A percentile compares a stretch with the other conserved stretches of the same genome.
Conservation (phyloP, 2,888 invertebrate species). For the Drosophila mettleri region DNA sequence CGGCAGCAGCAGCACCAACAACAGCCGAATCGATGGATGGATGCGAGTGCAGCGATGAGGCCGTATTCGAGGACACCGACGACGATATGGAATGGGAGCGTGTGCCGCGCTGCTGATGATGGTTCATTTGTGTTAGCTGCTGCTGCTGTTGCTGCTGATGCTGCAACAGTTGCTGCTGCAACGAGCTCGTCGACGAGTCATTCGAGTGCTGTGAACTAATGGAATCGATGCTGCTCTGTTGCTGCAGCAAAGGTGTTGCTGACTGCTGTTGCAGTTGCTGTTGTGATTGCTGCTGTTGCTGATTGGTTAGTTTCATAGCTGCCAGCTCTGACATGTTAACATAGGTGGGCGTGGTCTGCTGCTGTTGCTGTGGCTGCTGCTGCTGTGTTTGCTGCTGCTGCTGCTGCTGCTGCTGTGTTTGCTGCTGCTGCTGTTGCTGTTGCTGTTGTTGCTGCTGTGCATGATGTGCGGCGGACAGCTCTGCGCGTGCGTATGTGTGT, state of each 20-base stretch:
- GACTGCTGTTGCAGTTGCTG: slow-evolving; percentile 36
- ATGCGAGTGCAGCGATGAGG: slow-evolving; percentile 83
- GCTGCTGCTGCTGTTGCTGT: slow-evolving; percentile 54
- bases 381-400: slow-evolving; percentile 61
- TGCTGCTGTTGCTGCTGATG: slow-evolving; percentile 48
- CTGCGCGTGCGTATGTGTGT: slow-evolving; percentile 64
- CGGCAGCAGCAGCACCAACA: slow-evolving; percentile 63
- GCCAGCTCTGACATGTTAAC: slow-evolving; percentile 97
- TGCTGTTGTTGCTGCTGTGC: slow-evolving; percentile 71
- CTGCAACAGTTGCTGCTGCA: slow-evolving; percentile 66
- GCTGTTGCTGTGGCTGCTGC: slow-evolving; percentile 38
- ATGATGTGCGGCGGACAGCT: slow-evolving; percentile 83
- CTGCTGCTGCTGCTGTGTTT: too few species aligned
- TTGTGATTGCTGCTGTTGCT: slow-evolving; percentile 81
- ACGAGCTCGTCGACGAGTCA: slow-evolving; percentile 75
- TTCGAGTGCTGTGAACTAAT: slow-evolving; percentile 83
- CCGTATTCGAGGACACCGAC: slow-evolving; percentile 79
- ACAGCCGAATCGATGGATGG: slow-evolving; percentile 83
- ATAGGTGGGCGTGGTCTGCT: slow-evolving; percentile 90
- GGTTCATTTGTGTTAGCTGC: slow-evolving; percentile 47
- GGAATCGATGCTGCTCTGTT: slow-evolving; percentile 86
- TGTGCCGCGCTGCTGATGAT: slow-evolving; percentile 60
- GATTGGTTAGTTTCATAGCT: slow-evolving; percentile 89
- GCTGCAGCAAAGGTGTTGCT: slow-evolving; percentile 84
- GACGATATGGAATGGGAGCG: slow-evolving; percentile 82